A percentile compares a stretch with the other conserved stretches of the same genome.
Evolutionary conservation across 2,888 invertebrate species (phyloP).

Genomic region (Griposia aprilina): DNA sequence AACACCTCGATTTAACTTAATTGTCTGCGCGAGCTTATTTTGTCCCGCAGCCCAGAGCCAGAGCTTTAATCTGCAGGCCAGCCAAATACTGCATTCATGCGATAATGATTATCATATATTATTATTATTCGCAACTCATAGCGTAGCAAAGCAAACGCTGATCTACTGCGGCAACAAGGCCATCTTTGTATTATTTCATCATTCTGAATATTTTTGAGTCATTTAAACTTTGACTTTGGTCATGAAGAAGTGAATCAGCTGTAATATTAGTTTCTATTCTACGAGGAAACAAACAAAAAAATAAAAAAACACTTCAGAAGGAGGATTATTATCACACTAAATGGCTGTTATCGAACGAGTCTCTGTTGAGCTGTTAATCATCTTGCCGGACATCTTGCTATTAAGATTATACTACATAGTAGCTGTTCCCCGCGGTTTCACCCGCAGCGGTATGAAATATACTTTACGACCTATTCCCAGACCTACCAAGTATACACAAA

Average conservation of each 20-base stretch:
- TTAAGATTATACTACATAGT: not conserved
- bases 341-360: slow-evolving; percentile 15
- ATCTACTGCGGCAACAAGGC: not conserved
- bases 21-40: too few relatives aligned
- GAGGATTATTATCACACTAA: slow-evolving; percentile 18
- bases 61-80: not conserved
- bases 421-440: too few relatives aligned
- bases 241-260: not conserved
- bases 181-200: not conserved
- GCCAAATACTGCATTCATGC: slow-evolving; percentile 15
- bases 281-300: slow-evolving; percentile 29
- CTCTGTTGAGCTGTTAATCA: slow-evolving; percentile 21
- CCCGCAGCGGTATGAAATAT: too few relatives aligned
- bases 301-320: not conserved
- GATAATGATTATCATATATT: not conserved
- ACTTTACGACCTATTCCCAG: too few relatives aligned
- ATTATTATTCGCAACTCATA: not conserved
- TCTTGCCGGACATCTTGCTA: not conserved
- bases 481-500: too few relatives aligned
- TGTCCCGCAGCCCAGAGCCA: too few relatives aligned
- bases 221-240: not conserved
- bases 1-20: too few relatives aligned
- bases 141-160: not conserved
- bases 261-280: slow-evolving; percentile 15
- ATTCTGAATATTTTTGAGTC: not conserved